These are phyloP conservation scores for Drosophila pullipes DNA, from an alignment of 2,888 invertebrate genomes.

Conservation along the genomic window DNA sequence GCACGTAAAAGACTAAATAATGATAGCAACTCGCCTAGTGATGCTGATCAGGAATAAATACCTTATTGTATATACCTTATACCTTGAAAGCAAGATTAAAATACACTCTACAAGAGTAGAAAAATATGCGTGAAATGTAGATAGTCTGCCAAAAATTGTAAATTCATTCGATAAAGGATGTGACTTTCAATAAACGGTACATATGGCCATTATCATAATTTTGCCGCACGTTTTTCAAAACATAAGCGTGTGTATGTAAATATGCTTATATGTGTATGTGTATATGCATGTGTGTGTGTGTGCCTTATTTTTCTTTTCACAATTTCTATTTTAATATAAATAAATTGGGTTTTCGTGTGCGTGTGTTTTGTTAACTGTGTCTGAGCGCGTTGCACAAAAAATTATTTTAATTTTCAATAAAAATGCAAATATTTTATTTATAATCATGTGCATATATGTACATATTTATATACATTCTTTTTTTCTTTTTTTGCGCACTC, in stretches of 20 bases:
- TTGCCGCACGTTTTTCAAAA: conserved; percentile 13
- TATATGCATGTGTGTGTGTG: background rate
- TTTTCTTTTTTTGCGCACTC: conserved; percentile 26
- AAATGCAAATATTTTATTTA: conserved; percentile 79
- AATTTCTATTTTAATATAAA: conserved; percentile 46
- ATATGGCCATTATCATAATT: background rate
- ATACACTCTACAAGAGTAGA: background rate
- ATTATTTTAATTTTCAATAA: conserved; percentile 78
- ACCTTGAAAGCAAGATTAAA: background rate
- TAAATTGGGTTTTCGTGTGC: conserved; percentile 17
- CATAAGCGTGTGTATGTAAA: conserved; percentile 8
- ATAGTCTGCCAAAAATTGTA: background rate
- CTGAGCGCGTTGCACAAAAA: conserved; percentile 42
- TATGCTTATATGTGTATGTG: background rate
- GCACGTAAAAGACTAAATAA: background rate
- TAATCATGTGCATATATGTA: conserved; percentile 52
- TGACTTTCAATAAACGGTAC: background rate
- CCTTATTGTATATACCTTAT: background rate
- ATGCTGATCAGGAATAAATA: background rate
- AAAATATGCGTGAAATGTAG: background rate
- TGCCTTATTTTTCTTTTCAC: conserved; percentile 36
- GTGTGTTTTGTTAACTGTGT: conserved; percentile 8
- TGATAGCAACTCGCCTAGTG: background rate
- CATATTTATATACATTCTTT: background rate
- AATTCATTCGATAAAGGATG: background rate